Conservation (phyloP, 2,797 vertebrate species). For the Florisuga fusca region DNA sequence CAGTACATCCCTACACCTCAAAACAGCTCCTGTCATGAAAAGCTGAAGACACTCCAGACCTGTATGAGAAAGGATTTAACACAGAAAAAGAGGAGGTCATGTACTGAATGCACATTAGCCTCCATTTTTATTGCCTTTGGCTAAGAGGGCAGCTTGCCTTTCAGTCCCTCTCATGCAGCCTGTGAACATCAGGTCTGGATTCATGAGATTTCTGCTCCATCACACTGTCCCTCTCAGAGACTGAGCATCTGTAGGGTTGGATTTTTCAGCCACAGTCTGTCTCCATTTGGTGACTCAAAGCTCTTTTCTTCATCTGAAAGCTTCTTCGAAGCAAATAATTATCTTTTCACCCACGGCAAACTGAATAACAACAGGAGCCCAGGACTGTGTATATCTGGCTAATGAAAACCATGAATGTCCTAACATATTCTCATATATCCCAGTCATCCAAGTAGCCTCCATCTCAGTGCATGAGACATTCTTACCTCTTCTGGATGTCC, state of each 20-base stretch:
- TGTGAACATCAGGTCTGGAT: not conserved
- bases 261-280: not conserved
- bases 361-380: not conserved
- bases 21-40: not conserved
- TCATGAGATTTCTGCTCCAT: not conserved
- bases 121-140: not conserved
- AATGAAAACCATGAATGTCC: not conserved
- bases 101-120: not conserved
- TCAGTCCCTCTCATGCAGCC: not conserved
- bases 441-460: not conserved
- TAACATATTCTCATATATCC: not conserved
- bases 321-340: not conserved
- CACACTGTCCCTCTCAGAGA: accelerated
- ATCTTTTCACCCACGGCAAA: not conserved
- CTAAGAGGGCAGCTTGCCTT: not conserved
- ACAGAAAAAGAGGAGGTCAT: not conserved
- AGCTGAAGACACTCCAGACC: not conserved
- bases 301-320: not conserved
- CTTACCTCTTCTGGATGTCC: not conserved
- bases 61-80: not conserved
- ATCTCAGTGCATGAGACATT: not conserved
- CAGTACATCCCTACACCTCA: not conserved
- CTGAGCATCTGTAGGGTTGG: not conserved
- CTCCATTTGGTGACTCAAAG: not conserved
- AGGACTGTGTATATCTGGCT: not conserved